phyloP scores from a whole-genome alignment of 2,797 vertebrate species.

The Lophius americanus region DNA sequence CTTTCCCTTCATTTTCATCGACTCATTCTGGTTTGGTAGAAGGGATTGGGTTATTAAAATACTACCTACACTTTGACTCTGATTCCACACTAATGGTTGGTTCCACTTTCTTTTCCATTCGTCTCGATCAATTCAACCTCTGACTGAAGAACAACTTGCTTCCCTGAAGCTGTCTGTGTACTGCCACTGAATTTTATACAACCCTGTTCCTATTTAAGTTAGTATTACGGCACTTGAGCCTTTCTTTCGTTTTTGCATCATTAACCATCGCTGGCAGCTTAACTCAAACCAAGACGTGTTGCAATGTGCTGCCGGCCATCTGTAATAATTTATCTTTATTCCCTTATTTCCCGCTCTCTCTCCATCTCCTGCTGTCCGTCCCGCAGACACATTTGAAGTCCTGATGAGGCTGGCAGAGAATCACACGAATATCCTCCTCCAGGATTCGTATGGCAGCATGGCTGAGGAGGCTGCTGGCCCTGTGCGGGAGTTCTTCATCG shows the following conservation, averaged over 20 bases:
- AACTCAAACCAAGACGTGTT: slow-evolving; percentile 1
- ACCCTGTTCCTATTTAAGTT: background rate
- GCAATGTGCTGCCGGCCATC: slow-evolving; percentile 9
- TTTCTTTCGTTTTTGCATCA: slow-evolving; percentile 6
- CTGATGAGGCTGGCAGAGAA: slow-evolving; percentile 88
- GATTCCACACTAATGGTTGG: slow-evolving; percentile 15
- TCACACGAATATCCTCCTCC: slow-evolving; percentile 82
- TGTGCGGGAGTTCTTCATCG: slow-evolving; percentile 86
- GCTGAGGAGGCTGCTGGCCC: slow-evolving; percentile 70
- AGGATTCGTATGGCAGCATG: slow-evolving; percentile 78
- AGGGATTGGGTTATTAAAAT: slow-evolving; percentile 30
- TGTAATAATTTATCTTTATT: slow-evolving; percentile 5
- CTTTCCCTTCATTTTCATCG: background rate
- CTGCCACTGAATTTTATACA: background rate
- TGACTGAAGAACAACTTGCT: slow-evolving; percentile 53
- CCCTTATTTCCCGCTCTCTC: background rate
- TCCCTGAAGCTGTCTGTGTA: slow-evolving; percentile 15
- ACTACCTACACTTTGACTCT: slow-evolving; percentile 6
- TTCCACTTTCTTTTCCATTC: slow-evolving; percentile 20
- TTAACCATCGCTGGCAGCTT: background rate
- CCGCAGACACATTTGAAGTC: slow-evolving; percentile 85
- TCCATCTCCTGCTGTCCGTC: slow-evolving; percentile 34
- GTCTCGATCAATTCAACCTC: slow-evolving; percentile 46
- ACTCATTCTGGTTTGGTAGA: slow-evolving; percentile 11
- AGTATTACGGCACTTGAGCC: background rate